Evolutionary conservation across 1,140 invertebrate genomes (phyloP), one percentile per base, ranked within the genome.

Genomic region (Papilio polytes): DNA sequence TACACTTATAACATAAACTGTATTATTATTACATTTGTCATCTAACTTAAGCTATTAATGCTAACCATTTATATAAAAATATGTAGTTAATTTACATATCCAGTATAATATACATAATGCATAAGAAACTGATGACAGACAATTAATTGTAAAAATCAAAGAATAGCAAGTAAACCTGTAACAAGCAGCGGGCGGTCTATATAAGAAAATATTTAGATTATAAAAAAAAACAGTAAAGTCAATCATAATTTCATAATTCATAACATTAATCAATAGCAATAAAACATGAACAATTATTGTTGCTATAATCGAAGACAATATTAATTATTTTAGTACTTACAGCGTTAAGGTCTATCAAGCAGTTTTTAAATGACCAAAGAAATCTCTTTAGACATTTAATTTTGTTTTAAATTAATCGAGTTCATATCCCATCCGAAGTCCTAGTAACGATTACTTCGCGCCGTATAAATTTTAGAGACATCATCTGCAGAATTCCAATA

Each of bases 11-110:
- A 74, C 4, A n/a, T 26, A 56, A 51, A 26, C 18, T 51, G 36
- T 74, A 80, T 0, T 13, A 13, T 63, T 26, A 9, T 9, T 56
- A 4, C 7, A 9, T 56, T 73, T 80, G 31, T 20, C 4, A 44
- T 20, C 41, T 41, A 31, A 59, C 9, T 3, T 59, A 59, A 10
- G 18, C 56, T 59, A 59, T 85, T 98, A 70, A 79, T 97, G 98
- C 98, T 9, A 98, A 99, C 95, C 95, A 96, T 48, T 48, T 56
- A 3, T 56, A 56, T 56, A 0, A n/a, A 56, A n/a, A 41, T 41
- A 41, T 6, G 8, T 41, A 8, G 59, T 26, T 36, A 6, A 3
- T 51, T 18, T 51, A 51, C 13, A 15, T 18, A 15, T 18, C 13
- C 6, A 51, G 15, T 51, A 51, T 51, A 51, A 63, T 18, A 66